Percentiles rank a stretch among this genome's conserved stretches.
phyloP scores from a whole-genome alignment of 2,797 vertebrate genomes.

The Saxicola maurus region DNA sequence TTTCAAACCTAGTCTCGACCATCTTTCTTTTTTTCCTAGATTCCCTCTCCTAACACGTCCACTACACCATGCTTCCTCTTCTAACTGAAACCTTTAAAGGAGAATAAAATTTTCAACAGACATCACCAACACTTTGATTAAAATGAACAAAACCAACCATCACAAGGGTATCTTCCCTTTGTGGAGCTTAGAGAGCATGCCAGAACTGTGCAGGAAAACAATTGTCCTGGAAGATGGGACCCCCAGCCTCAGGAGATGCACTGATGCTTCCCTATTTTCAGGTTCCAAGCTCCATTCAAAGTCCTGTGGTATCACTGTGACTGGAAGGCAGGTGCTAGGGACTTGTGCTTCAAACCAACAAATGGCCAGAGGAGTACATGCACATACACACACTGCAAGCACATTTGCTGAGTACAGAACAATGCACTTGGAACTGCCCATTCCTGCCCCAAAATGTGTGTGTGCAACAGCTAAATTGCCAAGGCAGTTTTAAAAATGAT shows the following conservation, averaged over 20 bases:
- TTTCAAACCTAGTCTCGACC: background rate
- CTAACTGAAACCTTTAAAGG: background rate
- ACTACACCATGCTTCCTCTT: background rate
- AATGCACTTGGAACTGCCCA: accelerated
- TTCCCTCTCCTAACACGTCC: background rate
- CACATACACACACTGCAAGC: background rate
- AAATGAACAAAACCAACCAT: background rate
- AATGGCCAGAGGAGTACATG: background rate
- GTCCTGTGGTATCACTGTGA: background rate
- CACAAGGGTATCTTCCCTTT: background rate
- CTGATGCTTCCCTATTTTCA: background rate
- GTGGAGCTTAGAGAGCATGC: background rate
- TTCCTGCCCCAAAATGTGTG: background rate
- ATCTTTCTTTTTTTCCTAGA: background rate
- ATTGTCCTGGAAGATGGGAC: background rate
- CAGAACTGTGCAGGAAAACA: background rate
- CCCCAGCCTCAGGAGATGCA: background rate
- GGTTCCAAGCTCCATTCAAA: background rate
- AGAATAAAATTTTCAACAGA: background rate
- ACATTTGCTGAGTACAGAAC: background rate
- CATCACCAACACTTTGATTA: background rate
- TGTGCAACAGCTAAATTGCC: background rate
- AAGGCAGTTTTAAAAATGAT: background rate
- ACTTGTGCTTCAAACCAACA: background rate
- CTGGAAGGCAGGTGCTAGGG: accelerated